Evolutionary conservation across 2,113 vertebrate genomes (phyloP), one percentile per base, ranked within the genome.

Genomic region (Panurus biarmicus): DNA sequence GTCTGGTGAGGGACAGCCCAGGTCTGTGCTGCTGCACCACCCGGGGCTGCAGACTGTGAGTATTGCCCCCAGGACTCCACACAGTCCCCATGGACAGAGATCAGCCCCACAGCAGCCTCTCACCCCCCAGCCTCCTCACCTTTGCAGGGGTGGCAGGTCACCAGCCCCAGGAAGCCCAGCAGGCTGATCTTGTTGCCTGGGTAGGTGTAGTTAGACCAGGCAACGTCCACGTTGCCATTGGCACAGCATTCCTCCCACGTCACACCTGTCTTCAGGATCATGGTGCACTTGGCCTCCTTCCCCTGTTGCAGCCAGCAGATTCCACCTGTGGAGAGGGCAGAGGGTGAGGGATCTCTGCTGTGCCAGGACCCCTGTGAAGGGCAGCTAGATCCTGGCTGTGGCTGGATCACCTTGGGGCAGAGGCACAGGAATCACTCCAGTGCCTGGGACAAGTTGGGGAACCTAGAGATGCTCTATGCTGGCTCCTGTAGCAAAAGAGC

Each of bases 281-380:
- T 98, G 94, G 98, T 98, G 80, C 99, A 99, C 83, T 98, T 98
- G 60, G 98, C 98, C 82, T 98, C 98, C 35, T 96, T 98, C 72
- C 98, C 98, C 95, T 99, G 98, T 96, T 99, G 98, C 89, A 99
- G 97, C 99, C 99, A 99, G 96, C 99, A 99, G 74, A 99, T 98
- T 48, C 99, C 99, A 74, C 98, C 99, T 99, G 95, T 0, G 2
- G 54, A n/a, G 57, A 82, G 50, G 48, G 58, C 60, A 75, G 56
- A 91, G 65, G 40, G 15, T 86, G 75, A 95, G 44, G 70, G 48
- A 47, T 21, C 19, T 18, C 13, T 4, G 7, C 24, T 7, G 58
- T 5, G 7, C 47, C 5, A 18, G 44, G 36, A 14, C 33, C 65
- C 7, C 2, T 5, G 1, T 1, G 1, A 67, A 44, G 54, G 70